Evolutionary conservation across 2,888 invertebrate genomes (phyloP).

Genomic region (Ennomos quercinarius): DNA sequence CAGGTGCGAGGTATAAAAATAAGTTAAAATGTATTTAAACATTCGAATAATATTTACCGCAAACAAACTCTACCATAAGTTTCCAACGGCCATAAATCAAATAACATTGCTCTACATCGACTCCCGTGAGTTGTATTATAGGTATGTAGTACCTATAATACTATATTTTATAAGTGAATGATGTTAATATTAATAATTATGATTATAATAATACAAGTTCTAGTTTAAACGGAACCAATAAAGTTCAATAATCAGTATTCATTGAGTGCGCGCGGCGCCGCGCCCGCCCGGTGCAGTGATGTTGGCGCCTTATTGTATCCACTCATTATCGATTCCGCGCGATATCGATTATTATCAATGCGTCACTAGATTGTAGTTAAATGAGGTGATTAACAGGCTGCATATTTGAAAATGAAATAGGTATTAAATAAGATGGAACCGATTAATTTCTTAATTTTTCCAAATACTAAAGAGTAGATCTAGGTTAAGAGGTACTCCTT

Average conservation of each 20-base stretch:
- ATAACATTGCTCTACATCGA: conserved; percentile 10
- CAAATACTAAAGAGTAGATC: no score
- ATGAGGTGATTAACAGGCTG: conserved; percentile 15
- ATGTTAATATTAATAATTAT: no score
- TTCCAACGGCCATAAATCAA: conserved; percentile 5
- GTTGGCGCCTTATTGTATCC: conserved; percentile 27
- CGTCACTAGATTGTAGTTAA: conserved; percentile 16
- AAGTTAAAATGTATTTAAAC: no score
- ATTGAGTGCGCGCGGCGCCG: neutral
- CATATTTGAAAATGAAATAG: conserved; percentile 2
- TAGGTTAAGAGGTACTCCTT: no score
- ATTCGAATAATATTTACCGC: no score
- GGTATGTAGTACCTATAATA: no score
- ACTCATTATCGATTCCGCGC: conserved; percentile 21
- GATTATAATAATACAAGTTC: conserved; percentile 14
- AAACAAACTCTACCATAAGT: conserved; percentile 1
- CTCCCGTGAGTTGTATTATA: conserved; percentile 24
- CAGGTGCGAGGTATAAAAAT: no score
- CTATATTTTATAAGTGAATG: neutral
- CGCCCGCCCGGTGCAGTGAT: neutral
- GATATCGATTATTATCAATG: conserved; percentile 26
- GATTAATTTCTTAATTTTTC: no score
- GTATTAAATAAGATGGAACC: no score
- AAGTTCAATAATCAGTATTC: conserved; percentile 22
- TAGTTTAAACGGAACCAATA: conserved; percentile 19